These are phyloP conservation scores for Leptopilina drosophilae DNA, from an alignment of 2,888 invertebrate species.

Conservation along the genomic window DNA sequence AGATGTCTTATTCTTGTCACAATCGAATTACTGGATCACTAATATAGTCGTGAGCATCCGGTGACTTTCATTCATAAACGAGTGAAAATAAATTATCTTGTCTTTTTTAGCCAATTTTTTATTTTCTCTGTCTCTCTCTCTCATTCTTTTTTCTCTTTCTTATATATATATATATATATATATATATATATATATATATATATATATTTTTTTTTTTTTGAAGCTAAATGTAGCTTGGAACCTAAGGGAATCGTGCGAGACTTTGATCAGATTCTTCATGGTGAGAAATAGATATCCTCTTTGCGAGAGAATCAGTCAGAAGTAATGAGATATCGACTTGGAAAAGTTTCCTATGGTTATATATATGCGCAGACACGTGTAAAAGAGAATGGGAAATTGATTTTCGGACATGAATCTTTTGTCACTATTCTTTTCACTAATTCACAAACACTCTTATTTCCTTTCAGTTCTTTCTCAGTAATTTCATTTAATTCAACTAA, in stretches of 20 bases:
- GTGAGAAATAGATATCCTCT: constrained; percentile 31
- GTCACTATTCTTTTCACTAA: not conserved
- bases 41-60: constrained; percentile 7
- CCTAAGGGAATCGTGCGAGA: constrained; percentile 8
- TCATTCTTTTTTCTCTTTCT: too few species aligned
- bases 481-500: too few species aligned
- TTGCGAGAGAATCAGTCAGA: constrained; percentile 27
- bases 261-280: constrained; percentile 26
- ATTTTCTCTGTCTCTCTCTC: not conserved
- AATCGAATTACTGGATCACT: constrained; percentile 21
- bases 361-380: not conserved
- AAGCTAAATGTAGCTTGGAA: not conserved
- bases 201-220: too few species aligned
- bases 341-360: not conserved
- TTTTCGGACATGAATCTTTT: constrained; percentile 26
- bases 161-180: too few species aligned
- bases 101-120: not conserved
- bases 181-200: too few species aligned
- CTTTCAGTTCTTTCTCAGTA: constrained; percentile 1
- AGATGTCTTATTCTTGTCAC: not conserved
- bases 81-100: constrained; percentile 34
- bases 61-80: constrained; percentile 20
- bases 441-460: not conserved
- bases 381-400: constrained; percentile 16
- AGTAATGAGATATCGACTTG: constrained; percentile 37